Evolutionary conservation across 2,888 invertebrate species (phyloP).

Genomic region (Pandemis heparana): DNA sequence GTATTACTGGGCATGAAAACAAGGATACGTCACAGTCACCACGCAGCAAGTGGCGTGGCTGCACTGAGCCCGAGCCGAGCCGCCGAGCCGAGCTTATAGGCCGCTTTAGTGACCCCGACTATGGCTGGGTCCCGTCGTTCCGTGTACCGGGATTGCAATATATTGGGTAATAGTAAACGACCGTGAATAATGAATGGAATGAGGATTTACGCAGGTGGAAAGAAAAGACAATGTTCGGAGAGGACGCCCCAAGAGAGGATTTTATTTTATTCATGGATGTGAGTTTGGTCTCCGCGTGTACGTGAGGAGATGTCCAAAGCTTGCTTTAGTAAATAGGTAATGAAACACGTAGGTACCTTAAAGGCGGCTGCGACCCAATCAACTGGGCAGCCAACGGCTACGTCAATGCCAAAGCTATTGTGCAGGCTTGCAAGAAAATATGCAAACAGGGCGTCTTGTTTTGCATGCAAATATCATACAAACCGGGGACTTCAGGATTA

Average conservation of each 20-base stretch:
- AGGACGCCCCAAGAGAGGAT: conserved; percentile 52
- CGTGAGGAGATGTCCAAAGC: conserved; percentile 53
- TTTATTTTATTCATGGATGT: conserved; percentile 65
- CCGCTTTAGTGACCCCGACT: conserved; percentile 2
- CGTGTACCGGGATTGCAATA: conserved; percentile 21
- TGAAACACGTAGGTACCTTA: conserved; percentile 45
- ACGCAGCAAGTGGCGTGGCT: background rate
- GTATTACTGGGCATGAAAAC: too few species aligned
- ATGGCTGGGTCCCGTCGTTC: background rate
- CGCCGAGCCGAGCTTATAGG: background rate
- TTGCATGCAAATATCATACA: conserved; percentile 10
- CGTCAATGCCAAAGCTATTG: background rate
- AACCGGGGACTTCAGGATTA: conserved; percentile 3
- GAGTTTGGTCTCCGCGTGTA: conserved; percentile 51
- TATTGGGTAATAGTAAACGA: conserved; percentile 55
- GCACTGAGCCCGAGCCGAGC: background rate
- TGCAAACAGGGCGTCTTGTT: conserved; percentile 10
- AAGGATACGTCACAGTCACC: too few species aligned
- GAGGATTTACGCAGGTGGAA: conserved; percentile 64
- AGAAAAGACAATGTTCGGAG: conserved; percentile 65
- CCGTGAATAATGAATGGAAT: conserved; percentile 57
- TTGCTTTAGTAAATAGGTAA: conserved; percentile 49
- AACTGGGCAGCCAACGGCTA: conserved; percentile 27
- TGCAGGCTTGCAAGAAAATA: conserved; percentile 24
- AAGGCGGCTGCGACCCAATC: conserved; percentile 43